Percentiles rank a stretch among this genome's conserved stretches.
Conservation (phyloP, 1,140 invertebrate genomes). For the Macrotrachela quadricornifera region DNA sequence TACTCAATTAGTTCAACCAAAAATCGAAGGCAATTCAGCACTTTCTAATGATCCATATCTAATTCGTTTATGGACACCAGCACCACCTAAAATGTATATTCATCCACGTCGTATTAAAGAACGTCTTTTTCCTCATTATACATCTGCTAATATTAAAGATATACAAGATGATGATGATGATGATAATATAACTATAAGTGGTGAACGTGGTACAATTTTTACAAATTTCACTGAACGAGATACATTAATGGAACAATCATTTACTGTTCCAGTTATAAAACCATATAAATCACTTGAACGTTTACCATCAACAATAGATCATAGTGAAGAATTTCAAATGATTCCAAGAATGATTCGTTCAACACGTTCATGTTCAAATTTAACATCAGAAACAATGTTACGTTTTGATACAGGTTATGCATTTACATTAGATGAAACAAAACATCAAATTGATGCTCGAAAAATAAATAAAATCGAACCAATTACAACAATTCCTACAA, state of each 20-base stretch:
- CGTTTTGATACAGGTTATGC: too few species aligned
- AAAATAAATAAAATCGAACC: too few species aligned
- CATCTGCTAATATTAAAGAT: constrained; percentile 4
- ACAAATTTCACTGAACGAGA: constrained; percentile 8
- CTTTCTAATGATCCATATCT: too few species aligned
- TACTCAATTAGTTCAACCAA: not conserved
- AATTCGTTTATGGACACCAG: constrained; percentile 24
- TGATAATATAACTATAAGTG: constrained; percentile 10
- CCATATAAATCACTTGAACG: not conserved
- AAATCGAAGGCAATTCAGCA: not conserved
- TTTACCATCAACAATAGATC: not conserved
- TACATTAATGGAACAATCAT: constrained; percentile 9
- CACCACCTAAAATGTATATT: constrained; percentile 27
- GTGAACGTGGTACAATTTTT: constrained; percentile 7
- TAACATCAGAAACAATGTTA: too few species aligned
- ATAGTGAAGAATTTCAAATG: too few species aligned
- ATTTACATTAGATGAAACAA: too few species aligned
- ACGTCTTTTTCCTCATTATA: constrained; percentile 22
- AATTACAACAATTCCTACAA: too few species aligned
- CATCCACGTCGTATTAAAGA: constrained; percentile 20
- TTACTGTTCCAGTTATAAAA: not conserved
- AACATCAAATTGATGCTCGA: too few species aligned
- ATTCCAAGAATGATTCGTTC: too few species aligned
- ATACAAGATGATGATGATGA: constrained; percentile 9
- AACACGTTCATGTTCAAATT: too few species aligned